Evolutionary conservation across 2,888 invertebrate genomes (phyloP).

Genomic region (Luperina nickerlii): DNA sequence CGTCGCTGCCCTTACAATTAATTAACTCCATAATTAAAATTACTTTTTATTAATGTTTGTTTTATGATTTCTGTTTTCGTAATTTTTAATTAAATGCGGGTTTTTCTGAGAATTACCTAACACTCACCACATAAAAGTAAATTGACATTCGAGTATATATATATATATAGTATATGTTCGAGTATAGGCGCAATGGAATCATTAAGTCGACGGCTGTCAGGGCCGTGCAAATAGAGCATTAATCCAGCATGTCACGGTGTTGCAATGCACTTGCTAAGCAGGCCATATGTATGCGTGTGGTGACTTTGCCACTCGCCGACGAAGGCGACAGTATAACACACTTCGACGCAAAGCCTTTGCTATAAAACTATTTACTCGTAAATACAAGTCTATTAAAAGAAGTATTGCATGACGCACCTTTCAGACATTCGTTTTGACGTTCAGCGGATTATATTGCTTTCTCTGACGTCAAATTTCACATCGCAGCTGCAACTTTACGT

Average conservation of each 20-base stretch:
- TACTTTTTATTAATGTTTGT: slow-evolving; percentile 45
- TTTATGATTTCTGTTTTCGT: slow-evolving; percentile 37
- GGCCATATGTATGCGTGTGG: slow-evolving; percentile 82
- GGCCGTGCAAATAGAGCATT: slow-evolving; percentile 78
- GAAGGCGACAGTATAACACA: slow-evolving; percentile 72
- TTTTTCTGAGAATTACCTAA: slow-evolving; percentile 31
- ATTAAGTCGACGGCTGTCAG: slow-evolving; percentile 70
- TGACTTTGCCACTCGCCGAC: slow-evolving; percentile 68
- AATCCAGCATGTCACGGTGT: slow-evolving; percentile 79
- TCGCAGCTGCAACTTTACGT: slow-evolving; percentile 60
- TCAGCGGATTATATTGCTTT: slow-evolving; percentile 64
- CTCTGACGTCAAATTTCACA: slow-evolving; percentile 71
- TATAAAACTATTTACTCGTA: slow-evolving; percentile 67
- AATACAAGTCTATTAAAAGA: slow-evolving; percentile 68
- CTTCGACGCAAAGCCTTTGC: slow-evolving; percentile 57
- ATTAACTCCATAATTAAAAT: slow-evolving; percentile 67
- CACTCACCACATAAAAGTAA: slow-evolving; percentile 37
- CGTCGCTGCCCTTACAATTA: slow-evolving; percentile 72
- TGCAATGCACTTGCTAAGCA: slow-evolving; percentile 82
- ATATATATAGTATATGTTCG: slow-evolving; percentile 39
- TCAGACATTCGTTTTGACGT: slow-evolving; percentile 61
- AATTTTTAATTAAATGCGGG: slow-evolving; percentile 28
- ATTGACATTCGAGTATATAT: slow-evolving; percentile 62
- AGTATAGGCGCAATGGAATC: slow-evolving; percentile 61
- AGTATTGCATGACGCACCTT: slow-evolving; percentile 68